Evolutionary conservation across 2,797 vertebrate species (phyloP).

Genomic region (Acropternis orthonyx): DNA sequence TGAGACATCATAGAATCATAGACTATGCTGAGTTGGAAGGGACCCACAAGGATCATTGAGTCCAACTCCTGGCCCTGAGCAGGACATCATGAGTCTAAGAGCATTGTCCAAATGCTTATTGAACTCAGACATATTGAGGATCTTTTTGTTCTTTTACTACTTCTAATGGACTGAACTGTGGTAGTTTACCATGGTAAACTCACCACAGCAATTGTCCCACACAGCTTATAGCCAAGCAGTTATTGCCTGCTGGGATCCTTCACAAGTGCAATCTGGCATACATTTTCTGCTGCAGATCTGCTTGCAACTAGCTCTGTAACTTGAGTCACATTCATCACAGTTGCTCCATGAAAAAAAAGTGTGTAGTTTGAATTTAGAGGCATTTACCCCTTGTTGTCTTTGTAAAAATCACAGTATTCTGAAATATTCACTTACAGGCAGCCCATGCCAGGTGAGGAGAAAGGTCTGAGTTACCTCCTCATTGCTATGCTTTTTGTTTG

Average conservation of each 20-base stretch:
- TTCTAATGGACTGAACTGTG: background rate
- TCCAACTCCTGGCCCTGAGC: background rate
- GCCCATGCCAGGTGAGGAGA: background rate
- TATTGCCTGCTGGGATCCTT: background rate
- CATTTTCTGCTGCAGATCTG: background rate
- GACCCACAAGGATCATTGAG: background rate
- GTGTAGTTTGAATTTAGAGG: background rate
- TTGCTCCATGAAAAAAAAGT: background rate
- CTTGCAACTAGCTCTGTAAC: background rate
- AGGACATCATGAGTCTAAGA: background rate
- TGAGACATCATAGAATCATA: background rate
- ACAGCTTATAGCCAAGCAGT: background rate
- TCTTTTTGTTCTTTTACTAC: background rate
- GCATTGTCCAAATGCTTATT: background rate
- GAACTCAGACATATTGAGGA: background rate
- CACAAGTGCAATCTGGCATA: background rate
- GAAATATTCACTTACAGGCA: background rate
- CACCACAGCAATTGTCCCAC: background rate
- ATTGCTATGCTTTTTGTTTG: background rate
- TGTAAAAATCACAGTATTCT: background rate
- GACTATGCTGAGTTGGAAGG: background rate
- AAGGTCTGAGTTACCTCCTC: background rate
- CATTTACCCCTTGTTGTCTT: background rate
- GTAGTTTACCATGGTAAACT: background rate
- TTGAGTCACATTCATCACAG: background rate